These are phyloP conservation scores for Centropus bengalensis DNA, from an alignment of 2,113 vertebrate species.

Conservation along the genomic window DNA sequence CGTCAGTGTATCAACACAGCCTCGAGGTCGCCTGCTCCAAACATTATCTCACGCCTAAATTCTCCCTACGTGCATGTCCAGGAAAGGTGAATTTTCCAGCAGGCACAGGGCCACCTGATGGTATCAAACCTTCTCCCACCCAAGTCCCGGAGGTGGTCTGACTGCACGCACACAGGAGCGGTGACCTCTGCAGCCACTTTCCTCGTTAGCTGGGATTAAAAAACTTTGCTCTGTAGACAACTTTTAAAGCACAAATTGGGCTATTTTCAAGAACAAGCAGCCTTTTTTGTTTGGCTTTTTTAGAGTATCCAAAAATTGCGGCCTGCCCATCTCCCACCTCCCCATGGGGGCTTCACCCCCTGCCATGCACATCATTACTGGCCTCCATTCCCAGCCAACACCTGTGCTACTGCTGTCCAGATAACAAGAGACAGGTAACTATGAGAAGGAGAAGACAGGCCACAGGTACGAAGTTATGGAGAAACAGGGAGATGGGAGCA, in stretches of 20 bases:
- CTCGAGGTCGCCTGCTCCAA: not conserved
- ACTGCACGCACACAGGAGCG: not conserved
- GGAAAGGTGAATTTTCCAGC: not conserved
- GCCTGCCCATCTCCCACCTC: not conserved
- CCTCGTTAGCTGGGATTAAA: not conserved
- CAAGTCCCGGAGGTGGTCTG: not conserved
- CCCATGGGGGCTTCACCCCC: not conserved
- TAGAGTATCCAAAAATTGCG: not conserved
- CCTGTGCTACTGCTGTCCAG: rapidly evolving
- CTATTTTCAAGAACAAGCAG: not conserved
- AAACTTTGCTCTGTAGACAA: not conserved
- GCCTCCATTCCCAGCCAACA: not conserved
- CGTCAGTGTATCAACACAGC: not conserved
- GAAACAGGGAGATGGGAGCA: not conserved
- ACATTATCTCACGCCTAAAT: not conserved
- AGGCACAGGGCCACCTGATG: not conserved
- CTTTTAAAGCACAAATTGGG: not conserved
- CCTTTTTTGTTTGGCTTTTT: not conserved
- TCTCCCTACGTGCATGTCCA: not conserved
- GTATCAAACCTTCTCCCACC: not conserved
- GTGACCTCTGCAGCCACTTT: not conserved
- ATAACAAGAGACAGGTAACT: not conserved
- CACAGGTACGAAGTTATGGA: not conserved
- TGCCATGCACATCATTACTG: rapidly evolving
- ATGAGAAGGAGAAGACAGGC: not conserved